phyloP scores from a whole-genome alignment of 2,888 invertebrate species.

The Steinernema hermaphroditum region DNA sequence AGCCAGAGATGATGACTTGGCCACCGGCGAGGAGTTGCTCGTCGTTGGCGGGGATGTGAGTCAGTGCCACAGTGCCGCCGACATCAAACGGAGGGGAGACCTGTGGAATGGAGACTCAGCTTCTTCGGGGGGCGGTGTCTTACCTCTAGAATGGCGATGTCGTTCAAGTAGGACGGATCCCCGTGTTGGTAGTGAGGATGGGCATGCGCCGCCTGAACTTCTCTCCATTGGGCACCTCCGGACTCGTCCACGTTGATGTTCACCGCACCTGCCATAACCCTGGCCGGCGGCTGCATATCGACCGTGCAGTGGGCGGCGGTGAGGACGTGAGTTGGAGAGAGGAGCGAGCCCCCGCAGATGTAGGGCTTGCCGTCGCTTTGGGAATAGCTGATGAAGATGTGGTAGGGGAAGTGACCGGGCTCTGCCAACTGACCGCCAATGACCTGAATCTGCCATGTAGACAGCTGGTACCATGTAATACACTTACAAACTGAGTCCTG shows the following conservation, averaged over 20 bases:
- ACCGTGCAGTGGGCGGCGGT: constrained; percentile 13
- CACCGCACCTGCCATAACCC: not conserved
- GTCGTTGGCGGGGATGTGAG: not conserved
- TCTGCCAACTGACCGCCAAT: constrained; percentile 3
- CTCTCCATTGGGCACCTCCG: not conserved
- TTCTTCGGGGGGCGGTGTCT: not conserved
- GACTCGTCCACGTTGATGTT: not conserved
- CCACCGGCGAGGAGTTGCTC: not conserved
- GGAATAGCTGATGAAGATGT: not conserved
- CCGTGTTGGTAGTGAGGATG: constrained; percentile 1
- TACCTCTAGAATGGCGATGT: constrained; percentile 17
- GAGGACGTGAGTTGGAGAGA: constrained; percentile 15
- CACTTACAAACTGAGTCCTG: not conserved
- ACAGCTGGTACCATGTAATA: not conserved
- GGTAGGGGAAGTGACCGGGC: constrained; percentile 21
- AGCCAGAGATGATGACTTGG: not conserved
- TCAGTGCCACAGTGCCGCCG: not conserved
- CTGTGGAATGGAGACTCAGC: not conserved
- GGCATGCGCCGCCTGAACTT: not conserved
- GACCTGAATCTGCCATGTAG: not conserved
- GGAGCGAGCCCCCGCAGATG: constrained; percentile 15
- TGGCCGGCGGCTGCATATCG: not conserved
- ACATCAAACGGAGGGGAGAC: not conserved
- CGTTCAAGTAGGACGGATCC: constrained; percentile 1
- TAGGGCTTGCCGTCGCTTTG: not conserved